phyloP scores from a whole-genome alignment of 1,140 invertebrate species.

The Drosophila teissieri region DNA sequence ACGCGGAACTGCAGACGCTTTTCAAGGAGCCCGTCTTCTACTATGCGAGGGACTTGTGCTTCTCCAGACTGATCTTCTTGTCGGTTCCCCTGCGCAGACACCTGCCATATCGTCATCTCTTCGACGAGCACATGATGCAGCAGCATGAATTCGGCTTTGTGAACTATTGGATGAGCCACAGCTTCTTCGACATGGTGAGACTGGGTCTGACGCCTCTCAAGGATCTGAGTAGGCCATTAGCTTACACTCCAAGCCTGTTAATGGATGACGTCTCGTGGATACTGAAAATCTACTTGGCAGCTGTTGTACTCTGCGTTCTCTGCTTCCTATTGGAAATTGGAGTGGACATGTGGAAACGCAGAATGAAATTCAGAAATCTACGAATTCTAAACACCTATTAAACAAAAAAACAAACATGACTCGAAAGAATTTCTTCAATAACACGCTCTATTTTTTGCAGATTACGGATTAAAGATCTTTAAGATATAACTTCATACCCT shows the following conservation, averaged over 20 bases:
- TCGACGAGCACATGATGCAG: constrained; percentile 44
- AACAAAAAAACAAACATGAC: no score
- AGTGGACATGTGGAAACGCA: not conserved
- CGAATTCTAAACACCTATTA: not conserved
- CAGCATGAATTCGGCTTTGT: constrained; percentile 53
- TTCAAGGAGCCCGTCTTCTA: constrained; percentile 51
- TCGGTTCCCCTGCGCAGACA: constrained; percentile 25
- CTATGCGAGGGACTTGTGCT: constrained; percentile 44
- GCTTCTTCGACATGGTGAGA: constrained; percentile 58
- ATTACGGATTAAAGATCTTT: no score
- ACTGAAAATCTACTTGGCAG: constrained; percentile 17
- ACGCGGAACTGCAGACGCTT: constrained; percentile 47
- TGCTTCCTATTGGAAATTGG: constrained; percentile 37
- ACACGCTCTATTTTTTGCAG: no score
- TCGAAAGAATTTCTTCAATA: no score
- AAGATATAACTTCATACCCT: no score
- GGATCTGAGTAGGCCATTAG: constrained; percentile 30
- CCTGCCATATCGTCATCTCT: constrained; percentile 56
- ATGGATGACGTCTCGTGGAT: constrained; percentile 44
- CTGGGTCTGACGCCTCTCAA: constrained; percentile 6
- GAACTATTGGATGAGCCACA: constrained; percentile 28
- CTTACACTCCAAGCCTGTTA: not conserved
- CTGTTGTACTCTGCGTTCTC: constrained; percentile 1
- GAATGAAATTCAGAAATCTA: not conserved
- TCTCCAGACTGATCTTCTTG: constrained; percentile 22